Evolutionary conservation across 2,888 invertebrate genomes (phyloP), one percentile per base, ranked within the genome.

Genomic region (Achlya flavicornis): DNA sequence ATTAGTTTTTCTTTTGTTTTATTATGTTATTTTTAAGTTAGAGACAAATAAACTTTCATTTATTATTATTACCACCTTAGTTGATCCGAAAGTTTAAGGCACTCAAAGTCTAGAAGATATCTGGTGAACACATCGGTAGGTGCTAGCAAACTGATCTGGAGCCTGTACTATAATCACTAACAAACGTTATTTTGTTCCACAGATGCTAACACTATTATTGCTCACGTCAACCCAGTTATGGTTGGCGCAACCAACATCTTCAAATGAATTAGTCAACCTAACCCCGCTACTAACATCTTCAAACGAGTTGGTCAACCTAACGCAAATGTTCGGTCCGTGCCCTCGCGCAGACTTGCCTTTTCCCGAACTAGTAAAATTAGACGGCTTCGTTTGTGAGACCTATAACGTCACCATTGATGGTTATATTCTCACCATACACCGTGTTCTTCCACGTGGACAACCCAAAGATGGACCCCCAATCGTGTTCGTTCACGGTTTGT

Each of bases 331-430:
- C 16, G 58, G 58, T 8, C 33, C 35, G 10, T 16, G n/a, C 10
- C 58, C 58, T 3, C 33, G 79, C 41, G 60, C 63, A 63, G 70
- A 78, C 53, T 65, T 79, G n/a, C 32, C 61, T n/a, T 83, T 84
- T 57, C 33, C 70, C 0, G 68, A 77, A 0, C 67, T 84, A 3
- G 81, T 74, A 7, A 1, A 63, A 4, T 76, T 73, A 48, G 79
- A 83, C 57, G 76, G 76, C 0, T 83, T 78, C 59, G 3, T 14
- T 0, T 63, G 73, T 3, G 81, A 84, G 61, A 38, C 43, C 19
- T 75, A 84, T 66, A 66, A 57, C 10, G 77, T 82, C 1, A 75
- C 66, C 14, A 83, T 83, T 0, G 58, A 68, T 60, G 81, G 81
- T 19, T 84, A 84, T 58, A 73, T 78, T 10, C 67, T 84, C n/a